Base-by-base conservation (phyloP, 2,113 vertebrate genomes). In the Mungos mungo region DNA sequence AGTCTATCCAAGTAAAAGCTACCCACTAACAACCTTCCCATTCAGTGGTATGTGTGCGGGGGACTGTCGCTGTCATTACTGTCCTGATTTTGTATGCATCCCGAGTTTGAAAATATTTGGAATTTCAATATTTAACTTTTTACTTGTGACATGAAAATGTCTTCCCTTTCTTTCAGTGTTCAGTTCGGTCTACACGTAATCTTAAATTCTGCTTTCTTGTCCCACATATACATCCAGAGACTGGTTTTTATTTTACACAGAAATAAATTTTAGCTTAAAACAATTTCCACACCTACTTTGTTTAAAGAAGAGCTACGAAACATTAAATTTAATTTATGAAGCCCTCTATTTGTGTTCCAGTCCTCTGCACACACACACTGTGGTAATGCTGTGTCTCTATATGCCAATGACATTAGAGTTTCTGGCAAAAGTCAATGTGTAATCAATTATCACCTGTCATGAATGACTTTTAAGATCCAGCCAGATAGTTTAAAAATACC, bases 371-470 rank as follows among this genome's bases (percentile, higher is more conserved):
- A 94, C 27, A 86, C 94, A 85, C 14, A 35, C 83, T 50, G 45
- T 65, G 93, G 92, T 96, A 81, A 85, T 35, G 52, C 92, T 86
- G 35, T 69, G 95, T 94, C 88, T 98, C 76, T 97, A 87, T 97
- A 97, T 98, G 96, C 97, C 97, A 98, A 92, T 94, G 94, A 72
- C 94, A 97, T 98, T 98, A 90, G 94, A 74, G 84, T 97, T 97
- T 96, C 92, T 98, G 96, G 96, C 96, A 98, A 96, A 97, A 95
- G 57, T 89, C 96, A 96, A 91, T 95, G 93, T 95, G 93, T 95
- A 95, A 98, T 98, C 96, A 97, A 98, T 98, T 98, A 98, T 98
- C 97, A 98, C 97, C 97, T 98, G 98, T 98, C 98, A 98, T 1
- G 85, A 96, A 35, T 88, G 97, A 84, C 98, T 98, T 97, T 98